phyloP scores from a whole-genome alignment of 2,113 vertebrate genomes.

The Pogonocichla stellata region DNA sequence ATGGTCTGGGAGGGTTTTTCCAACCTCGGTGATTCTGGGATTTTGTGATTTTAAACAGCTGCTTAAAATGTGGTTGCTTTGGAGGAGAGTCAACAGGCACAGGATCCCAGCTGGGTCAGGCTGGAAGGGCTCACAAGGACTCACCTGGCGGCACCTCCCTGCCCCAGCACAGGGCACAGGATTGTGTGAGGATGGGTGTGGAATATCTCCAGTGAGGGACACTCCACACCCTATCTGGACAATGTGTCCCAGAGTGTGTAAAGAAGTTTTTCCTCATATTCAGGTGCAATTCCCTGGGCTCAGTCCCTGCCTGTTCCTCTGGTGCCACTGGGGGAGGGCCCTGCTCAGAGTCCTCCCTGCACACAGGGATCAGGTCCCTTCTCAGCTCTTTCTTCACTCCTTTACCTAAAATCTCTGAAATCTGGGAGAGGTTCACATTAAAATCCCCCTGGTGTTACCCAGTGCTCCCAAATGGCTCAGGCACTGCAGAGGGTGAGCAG shows the following conservation, averaged over 20 bases:
- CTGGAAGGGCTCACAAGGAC: neutral
- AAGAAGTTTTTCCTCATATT: neutral
- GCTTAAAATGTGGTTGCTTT: neutral
- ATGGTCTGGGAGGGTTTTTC: neutral
- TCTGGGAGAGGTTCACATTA: neutral
- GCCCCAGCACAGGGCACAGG: neutral
- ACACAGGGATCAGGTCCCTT: neutral
- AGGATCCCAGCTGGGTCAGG: neutral
- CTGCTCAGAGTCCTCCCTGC: neutral
- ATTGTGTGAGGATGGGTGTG: fast-evolving
- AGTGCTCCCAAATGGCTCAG: neutral
- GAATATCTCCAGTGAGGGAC: neutral
- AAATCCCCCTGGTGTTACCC: neutral
- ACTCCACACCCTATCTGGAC: neutral
- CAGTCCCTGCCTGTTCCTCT: neutral
- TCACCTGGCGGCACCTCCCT: neutral
- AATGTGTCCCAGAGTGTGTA: neutral
- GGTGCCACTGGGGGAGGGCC: neutral
- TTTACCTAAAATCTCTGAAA: neutral
- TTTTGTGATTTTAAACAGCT: neutral
- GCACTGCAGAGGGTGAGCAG: neutral
- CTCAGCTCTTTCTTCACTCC: neutral
- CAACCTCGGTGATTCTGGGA: neutral
- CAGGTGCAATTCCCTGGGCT: neutral
- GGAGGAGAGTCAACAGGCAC: neutral